Evolutionary conservation across 2,888 invertebrate genomes (phyloP), one percentile per base, ranked within the genome.

Genomic region (Leptopterna dolabrata): DNA sequence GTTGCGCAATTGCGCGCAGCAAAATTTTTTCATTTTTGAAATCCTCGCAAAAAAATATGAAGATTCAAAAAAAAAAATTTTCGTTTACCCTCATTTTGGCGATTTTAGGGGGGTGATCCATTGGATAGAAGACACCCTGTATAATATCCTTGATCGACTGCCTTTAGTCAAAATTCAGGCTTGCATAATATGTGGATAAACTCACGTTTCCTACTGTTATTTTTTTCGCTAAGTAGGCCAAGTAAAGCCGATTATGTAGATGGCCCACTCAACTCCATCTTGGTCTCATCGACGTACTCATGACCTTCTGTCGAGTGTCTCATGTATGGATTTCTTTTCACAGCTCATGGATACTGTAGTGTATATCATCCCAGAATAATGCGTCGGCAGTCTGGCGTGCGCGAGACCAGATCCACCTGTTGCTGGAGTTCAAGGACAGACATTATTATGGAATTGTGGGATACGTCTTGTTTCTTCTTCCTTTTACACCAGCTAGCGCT

Each of bases 371-470:
- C 63, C 24, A 2, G 24, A 7, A 36, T 36, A 2, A n/a, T n/a
- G n/a, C 0, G n/a, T 19, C 19, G 55, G 55, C 45, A 45, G 29
- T 71, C 29, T 16, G 71, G 29, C 71, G 71, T 71, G 71, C 71
- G 71, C 29, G 71, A 71, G 71, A 16, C 27, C 78, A 41, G 45
- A 45, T 24, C 78, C 78, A 78, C 78, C 78, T 78, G 78, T 78
- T 78, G 45, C 78, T 19, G 27, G 41, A 45, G 45, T 45, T 78
- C 78, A 78, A 78, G 78, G 78, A 45, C 45, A 78, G 27, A 45
- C 78, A 19, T n/a, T 43, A 78, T 78, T 78, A 78, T 45, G 78
- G 78, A 78, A 78, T 43, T 3, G 47, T 24, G 36, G 36, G 24
- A 76, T 29, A 19, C 13, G 70, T 11, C 19, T 24, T 13, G 73